Conservation (phyloP, 2,888 invertebrate genomes). For the Epirrhoe tristata region DNA sequence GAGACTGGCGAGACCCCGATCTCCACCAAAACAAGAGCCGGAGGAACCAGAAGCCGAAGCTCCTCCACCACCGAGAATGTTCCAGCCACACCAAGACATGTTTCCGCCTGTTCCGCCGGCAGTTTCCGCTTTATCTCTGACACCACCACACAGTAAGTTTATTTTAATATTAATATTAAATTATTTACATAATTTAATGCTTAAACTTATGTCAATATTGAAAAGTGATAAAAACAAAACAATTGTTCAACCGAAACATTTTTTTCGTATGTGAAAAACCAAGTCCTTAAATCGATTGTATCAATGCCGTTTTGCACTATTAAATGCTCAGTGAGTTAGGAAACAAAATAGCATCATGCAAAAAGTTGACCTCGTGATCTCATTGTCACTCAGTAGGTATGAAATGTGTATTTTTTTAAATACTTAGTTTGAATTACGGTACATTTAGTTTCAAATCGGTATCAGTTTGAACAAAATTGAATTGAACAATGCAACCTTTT, state of each 20-base stretch:
- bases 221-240: neutral
- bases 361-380: slow-evolving; percentile 75
- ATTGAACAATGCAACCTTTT: slow-evolving; percentile 38
- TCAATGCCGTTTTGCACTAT: slow-evolving; percentile 78
- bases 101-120: slow-evolving; percentile 89
- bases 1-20: slow-evolving; percentile 71
- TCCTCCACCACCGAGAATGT: slow-evolving; percentile 85
- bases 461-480: slow-evolving; percentile 23
- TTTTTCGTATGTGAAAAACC: slow-evolving; percentile 54
- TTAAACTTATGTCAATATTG: slow-evolving; percentile 6
- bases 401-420: slow-evolving; percentile 27
- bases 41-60: slow-evolving; percentile 79
- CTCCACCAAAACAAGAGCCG: slow-evolving; percentile 73
- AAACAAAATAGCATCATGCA: slow-evolving; percentile 62
- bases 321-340: slow-evolving; percentile 56
- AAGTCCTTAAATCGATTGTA: slow-evolving; percentile 56
- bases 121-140: slow-evolving; percentile 90
- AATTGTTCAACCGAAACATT: slow-evolving; percentile 14
- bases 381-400: slow-evolving; percentile 64
- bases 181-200: neutral
- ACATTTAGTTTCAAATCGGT: slow-evolving; percentile 9
- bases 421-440: slow-evolving; percentile 2
- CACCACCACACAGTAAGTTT: slow-evolving; percentile 92
- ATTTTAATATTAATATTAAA: neutral
- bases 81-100: slow-evolving; percentile 86